These are phyloP conservation scores for Ptychoptera albimana DNA, from an alignment of 2,888 invertebrate species.

Conservation along the genomic window DNA sequence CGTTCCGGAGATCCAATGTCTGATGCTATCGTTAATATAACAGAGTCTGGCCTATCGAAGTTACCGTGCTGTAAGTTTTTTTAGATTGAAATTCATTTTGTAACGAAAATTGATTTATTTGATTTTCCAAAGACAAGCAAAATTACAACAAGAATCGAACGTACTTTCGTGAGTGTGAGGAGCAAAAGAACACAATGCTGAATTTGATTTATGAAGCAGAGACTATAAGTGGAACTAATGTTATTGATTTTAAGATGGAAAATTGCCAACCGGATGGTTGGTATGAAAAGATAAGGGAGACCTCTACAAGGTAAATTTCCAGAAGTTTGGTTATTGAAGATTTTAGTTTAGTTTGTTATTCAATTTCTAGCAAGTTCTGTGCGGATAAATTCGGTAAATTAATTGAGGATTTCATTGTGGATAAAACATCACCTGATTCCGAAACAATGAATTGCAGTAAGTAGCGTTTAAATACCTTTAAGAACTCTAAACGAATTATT, in stretches of 20 bases:
- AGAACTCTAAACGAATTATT: background rate
- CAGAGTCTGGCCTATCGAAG: conserved; percentile 23
- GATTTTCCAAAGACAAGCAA: conserved; percentile 22
- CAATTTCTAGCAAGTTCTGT: conserved; percentile 39
- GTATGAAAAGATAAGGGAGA: conserved; percentile 25
- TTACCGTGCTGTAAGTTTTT: conserved; percentile 33
- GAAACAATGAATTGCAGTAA: conserved; percentile 44
- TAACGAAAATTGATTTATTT: background rate
- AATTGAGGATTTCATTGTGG: conserved; percentile 35
- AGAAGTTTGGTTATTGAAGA: background rate
- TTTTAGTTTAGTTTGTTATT: conserved; percentile 4
- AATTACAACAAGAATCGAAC: conserved; percentile 21
- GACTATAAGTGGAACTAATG: conserved; percentile 16
- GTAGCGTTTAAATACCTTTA: conserved; percentile 17
- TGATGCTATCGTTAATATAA: conserved; percentile 21
- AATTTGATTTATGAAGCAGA: conserved; percentile 19
- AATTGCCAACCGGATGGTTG: conserved; percentile 36
- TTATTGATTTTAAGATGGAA: conserved; percentile 25
- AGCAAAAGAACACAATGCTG: conserved; percentile 20
- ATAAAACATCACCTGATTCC: conserved; percentile 27
- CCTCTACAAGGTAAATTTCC: conserved; percentile 23
- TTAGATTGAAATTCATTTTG: background rate
- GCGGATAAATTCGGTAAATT: conserved; percentile 37
- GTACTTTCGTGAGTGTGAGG: conserved; percentile 31
- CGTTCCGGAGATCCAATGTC: conserved; percentile 33